Percentiles rank a stretch among this genome's conserved stretches.
phyloP scores from a whole-genome alignment of 2,888 invertebrate genomes.

The Drosophila colorata region DNA sequence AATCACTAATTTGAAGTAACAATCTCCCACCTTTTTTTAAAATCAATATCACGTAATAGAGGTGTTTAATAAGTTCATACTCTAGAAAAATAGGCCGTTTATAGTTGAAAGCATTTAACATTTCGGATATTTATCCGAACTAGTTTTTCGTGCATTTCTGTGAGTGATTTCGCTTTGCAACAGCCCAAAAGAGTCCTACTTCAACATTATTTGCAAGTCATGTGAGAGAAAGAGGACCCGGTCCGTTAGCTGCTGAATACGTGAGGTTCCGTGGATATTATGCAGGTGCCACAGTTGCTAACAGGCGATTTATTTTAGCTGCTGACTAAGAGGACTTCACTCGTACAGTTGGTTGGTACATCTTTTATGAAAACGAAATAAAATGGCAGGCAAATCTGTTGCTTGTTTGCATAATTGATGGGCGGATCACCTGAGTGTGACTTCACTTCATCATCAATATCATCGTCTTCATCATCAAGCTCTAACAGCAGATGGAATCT shows the following conservation, averaged over 20 bases:
- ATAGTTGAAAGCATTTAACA: not conserved
- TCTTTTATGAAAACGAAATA: conserved; percentile 57
- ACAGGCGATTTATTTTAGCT: not conserved
- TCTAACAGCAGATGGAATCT: conserved; percentile 16
- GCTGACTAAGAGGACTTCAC: conserved; percentile 9
- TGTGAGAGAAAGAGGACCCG: not conserved
- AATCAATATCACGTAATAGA: too few relatives aligned
- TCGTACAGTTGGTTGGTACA: conserved; percentile 27
- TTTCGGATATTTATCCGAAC: not conserved
- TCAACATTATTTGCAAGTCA: not conserved
- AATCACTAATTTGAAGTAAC: too few relatives aligned
- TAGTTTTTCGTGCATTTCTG: not conserved
- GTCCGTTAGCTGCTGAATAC: conserved; percentile 20
- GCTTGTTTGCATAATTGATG: conserved; percentile 68
- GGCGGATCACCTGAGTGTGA: conserved; percentile 12
- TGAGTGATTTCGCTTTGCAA: not conserved
- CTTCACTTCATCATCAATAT: conserved; percentile 3
- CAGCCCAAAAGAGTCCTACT: not conserved
- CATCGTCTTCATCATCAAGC: conserved; percentile 4
- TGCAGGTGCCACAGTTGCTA: conserved; percentile 15
- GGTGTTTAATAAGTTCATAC: too few relatives aligned
- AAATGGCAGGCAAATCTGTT: conserved; percentile 46
- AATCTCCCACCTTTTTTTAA: too few relatives aligned
- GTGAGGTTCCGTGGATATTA: conserved; percentile 20
- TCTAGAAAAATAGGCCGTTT: not conserved